These are phyloP conservation scores for Hiodon tergisus DNA, from an alignment of 2,113 vertebrate genomes.

Conservation along the genomic window DNA sequence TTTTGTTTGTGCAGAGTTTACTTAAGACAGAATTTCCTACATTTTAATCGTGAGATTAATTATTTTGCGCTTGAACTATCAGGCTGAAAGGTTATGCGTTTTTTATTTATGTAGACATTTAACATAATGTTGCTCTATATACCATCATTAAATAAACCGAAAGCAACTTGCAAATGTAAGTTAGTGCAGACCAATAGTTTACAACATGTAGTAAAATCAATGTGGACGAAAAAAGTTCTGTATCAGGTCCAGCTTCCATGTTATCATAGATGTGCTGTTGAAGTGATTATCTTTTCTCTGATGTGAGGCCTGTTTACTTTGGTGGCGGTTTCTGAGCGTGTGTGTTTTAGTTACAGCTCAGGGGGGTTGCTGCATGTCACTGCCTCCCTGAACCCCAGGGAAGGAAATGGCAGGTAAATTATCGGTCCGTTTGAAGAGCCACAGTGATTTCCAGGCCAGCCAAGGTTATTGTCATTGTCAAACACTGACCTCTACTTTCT, in stretches of 20 bases:
- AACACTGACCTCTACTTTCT: conserved; percentile 4
- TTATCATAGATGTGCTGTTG: conserved; percentile 14
- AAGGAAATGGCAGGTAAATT: conserved; percentile 35
- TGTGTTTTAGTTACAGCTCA: conserved; percentile 17
- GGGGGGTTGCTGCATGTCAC: conserved; percentile 8
- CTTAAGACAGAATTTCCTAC: no score
- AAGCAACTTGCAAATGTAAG: background rate
- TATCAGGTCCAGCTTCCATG: background rate
- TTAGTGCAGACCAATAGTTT: background rate
- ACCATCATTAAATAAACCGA: background rate
- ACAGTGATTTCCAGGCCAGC: conserved; percentile 25
- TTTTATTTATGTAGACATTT: no score
- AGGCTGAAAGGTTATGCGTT: no score
- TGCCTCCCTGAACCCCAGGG: conserved; percentile 22
- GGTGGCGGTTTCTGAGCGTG: conserved; percentile 22
- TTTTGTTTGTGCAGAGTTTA: no score
- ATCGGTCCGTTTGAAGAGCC: conserved; percentile 39
- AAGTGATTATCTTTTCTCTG: conserved; percentile 25
- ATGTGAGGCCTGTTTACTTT: conserved; percentile 22
- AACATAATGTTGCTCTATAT: no score
- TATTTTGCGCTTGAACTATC: no score
- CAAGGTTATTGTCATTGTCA: conserved; percentile 26
- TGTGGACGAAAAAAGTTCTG: no score
- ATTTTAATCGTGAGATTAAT: no score
- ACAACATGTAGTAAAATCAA: background rate